Conservation (phyloP, 2,113 vertebrate genomes). For the Callocephalon fimbriatum region DNA sequence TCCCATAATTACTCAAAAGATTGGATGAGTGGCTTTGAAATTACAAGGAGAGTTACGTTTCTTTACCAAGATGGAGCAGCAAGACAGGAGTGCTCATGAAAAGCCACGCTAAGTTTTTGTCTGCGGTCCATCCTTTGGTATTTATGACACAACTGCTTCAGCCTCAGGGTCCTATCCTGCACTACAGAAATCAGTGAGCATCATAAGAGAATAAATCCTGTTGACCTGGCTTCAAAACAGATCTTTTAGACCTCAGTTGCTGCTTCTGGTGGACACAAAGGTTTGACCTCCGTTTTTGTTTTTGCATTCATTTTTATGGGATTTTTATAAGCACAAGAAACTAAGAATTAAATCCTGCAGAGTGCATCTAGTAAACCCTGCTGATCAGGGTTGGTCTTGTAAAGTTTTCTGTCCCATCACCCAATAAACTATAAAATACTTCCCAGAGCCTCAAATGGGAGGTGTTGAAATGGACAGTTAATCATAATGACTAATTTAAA, state of each 20-base stretch:
- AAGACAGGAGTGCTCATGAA: not conserved
- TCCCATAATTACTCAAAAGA: slow-evolving; percentile 52
- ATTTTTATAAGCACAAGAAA: slow-evolving; percentile 17
- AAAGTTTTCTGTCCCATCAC: slow-evolving; percentile 25
- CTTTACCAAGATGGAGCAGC: not conserved
- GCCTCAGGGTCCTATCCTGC: not conserved
- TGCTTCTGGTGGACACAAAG: not conserved
- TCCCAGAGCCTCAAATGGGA: slow-evolving; percentile 17
- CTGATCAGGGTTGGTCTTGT: not conserved
- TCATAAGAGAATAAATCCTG: not conserved
- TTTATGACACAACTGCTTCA: not conserved
- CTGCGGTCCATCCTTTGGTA: not conserved
- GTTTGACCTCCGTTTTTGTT: not conserved
- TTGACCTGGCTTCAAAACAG: not conserved
- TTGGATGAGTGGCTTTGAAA: slow-evolving; percentile 39
- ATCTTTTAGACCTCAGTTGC: not conserved
- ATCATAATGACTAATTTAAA: slow-evolving; percentile 32
- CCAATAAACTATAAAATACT: slow-evolving; percentile 38
- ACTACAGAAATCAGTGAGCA: not conserved
- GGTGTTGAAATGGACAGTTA: slow-evolving; percentile 10
- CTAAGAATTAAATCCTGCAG: slow-evolving; percentile 28
- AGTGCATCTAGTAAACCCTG: not conserved
- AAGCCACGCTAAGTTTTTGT: not conserved
- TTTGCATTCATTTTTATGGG: not conserved
- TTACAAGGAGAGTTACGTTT: slow-evolving; percentile 57